Conservation (phyloP, 2,113 vertebrate genomes). For the Prietella phreatophila region DNA sequence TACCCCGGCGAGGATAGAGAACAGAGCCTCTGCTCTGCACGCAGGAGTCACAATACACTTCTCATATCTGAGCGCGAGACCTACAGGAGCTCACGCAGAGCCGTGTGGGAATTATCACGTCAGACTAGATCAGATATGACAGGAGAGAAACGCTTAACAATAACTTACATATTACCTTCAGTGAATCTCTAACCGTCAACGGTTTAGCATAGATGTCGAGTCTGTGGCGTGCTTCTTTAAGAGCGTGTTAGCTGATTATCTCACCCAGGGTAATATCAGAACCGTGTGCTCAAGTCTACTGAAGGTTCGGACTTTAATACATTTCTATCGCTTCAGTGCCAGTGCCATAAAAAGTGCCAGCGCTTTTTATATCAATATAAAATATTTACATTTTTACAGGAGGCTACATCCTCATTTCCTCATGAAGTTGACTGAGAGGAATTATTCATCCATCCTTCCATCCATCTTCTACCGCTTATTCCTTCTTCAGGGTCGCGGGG, state of each 20-base stretch:
- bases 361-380: neutral
- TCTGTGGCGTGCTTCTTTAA: neutral
- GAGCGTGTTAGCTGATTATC: neutral
- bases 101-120: neutral
- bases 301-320: neutral
- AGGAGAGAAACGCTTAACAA: neutral
- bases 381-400: neutral
- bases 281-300: neutral
- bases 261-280: neutral
- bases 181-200: neutral
- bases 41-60: slow-evolving; percentile 5
- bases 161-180: neutral
- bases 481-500: no score
- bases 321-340: neutral
- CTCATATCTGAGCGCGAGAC: slow-evolving; percentile 6
- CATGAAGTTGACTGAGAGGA: neutral
- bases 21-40: slow-evolving; percentile 13
- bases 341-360: neutral
- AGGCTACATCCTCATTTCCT: neutral
- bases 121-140: neutral
- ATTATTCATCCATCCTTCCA: no score
- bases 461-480: no score
- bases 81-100: slow-evolving; percentile 59
- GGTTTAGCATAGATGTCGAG: no score
- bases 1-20: slow-evolving; percentile 31